Conservation (phyloP, 2,797 vertebrate genomes). For the Galagoides demidoff region DNA sequence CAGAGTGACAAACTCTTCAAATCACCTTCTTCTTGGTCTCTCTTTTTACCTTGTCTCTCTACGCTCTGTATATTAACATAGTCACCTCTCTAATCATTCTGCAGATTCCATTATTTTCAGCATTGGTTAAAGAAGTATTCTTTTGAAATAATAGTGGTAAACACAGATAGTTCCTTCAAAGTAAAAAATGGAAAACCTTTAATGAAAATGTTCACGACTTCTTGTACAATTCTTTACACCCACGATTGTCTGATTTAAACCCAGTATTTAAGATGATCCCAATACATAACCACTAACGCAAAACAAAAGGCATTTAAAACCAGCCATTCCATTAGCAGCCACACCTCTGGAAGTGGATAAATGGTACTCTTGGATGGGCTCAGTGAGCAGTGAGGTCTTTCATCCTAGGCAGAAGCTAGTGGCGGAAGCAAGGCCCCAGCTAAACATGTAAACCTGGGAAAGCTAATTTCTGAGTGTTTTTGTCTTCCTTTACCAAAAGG, state of each 20-base stretch:
- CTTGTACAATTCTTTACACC: background rate
- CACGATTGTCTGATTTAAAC: background rate
- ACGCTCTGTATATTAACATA: background rate
- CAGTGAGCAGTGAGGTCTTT: background rate
- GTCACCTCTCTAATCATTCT: background rate
- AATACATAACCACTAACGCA: background rate
- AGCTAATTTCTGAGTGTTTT: background rate
- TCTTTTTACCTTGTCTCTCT: no score
- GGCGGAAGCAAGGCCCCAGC: background rate
- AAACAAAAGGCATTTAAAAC: background rate
- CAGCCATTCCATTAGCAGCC: background rate
- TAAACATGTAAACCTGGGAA: background rate
- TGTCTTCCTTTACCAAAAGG: background rate
- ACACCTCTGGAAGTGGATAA: background rate
- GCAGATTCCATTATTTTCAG: background rate
- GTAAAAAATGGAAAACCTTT: background rate
- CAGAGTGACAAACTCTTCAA: background rate
- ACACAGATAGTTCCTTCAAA: background rate
- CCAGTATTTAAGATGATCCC: background rate
- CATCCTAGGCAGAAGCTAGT: background rate
- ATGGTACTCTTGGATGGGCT: background rate
- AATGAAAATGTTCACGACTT: background rate
- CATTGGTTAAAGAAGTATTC: background rate
- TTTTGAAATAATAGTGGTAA: background rate
- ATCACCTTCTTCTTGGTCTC: background rate